Percentiles rank a stretch among this genome's conserved stretches.
phyloP scores from a whole-genome alignment of 1,140 invertebrate species.

The Neodiprion virginianus region DNA sequence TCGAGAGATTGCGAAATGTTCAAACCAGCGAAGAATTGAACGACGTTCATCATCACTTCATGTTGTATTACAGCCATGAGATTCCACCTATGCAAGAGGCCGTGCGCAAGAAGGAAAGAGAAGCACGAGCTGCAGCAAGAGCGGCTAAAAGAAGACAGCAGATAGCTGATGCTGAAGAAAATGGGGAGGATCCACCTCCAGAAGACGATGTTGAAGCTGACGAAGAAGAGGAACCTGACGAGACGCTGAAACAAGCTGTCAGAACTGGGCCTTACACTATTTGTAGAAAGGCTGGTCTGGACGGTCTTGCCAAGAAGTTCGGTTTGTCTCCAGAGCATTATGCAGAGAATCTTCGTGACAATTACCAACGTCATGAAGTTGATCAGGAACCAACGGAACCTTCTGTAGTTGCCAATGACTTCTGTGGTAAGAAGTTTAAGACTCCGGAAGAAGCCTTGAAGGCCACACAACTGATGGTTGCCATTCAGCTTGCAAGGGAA shows the following conservation, averaged over 20 bases:
- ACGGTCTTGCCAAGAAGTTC: constrained; percentile 87
- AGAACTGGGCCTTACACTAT: constrained; percentile 87
- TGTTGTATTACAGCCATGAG: constrained; percentile 90
- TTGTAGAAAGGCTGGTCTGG: constrained; percentile 85
- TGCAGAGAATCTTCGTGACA: constrained; percentile 95
- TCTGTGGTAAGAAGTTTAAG: constrained; percentile 63
- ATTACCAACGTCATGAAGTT: constrained; percentile 97
- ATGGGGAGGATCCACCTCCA: constrained; percentile 63
- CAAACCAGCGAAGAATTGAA: constrained; percentile 91
- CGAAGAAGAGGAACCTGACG: constrained; percentile 67
- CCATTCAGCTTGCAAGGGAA: constrained; percentile 91
- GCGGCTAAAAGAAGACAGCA: constrained; percentile 53
- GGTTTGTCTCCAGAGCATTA: constrained; percentile 96
- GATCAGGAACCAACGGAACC: constrained; percentile 89
- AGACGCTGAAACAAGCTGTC: constrained; percentile 82
- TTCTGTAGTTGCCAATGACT: constrained; percentile 80
- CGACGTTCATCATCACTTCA: constrained; percentile 93
- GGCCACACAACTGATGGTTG: constrained; percentile 93
- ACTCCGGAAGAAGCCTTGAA: constrained; percentile 81
- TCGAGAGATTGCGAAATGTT: constrained; percentile 80
- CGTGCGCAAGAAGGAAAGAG: constrained; percentile 65
- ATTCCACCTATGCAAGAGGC: constrained; percentile 85
- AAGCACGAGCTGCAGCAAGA: constrained; percentile 62
- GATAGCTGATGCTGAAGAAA: constrained; percentile 67
- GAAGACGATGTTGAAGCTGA: constrained; percentile 61